Percentiles rank a stretch among this genome's conserved stretches.
Evolutionary conservation across 1,140 invertebrate genomes (phyloP).

Genomic region (Leptinotarsa undecemlineata): DNA sequence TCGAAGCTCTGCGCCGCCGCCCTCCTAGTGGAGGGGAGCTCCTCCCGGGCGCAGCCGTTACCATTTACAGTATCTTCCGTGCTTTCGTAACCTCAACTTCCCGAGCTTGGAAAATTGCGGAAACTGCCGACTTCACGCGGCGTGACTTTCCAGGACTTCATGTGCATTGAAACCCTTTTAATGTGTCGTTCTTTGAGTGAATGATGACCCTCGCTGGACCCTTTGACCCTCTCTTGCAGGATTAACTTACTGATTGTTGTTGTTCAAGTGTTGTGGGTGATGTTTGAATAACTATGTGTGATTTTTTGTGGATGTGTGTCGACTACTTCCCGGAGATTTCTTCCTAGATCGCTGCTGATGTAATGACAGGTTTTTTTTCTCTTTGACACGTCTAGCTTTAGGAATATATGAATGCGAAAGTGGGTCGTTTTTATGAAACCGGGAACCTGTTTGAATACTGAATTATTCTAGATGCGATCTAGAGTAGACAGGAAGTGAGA

Average conservation of each 20-base stretch:
- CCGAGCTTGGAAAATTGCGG: conserved; percentile 7
- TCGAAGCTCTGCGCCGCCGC: conserved; percentile 30
- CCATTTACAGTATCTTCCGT: conserved; percentile 40
- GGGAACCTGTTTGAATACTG: not conserved
- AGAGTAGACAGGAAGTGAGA: not conserved
- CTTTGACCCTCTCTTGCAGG: not conserved
- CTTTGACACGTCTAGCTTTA: not conserved
- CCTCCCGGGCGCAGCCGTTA: conserved; percentile 48
- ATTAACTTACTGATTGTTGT: not conserved
- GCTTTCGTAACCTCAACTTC: conserved; percentile 35
- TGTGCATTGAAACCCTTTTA: not conserved
- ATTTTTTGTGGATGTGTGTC: not conserved
- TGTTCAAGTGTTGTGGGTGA: conserved; percentile 2
- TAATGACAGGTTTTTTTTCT: not conserved
- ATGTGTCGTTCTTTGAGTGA: not conserved
- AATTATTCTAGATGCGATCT: not conserved
- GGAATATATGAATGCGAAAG: not conserved
- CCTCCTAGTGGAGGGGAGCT: conserved; percentile 38
- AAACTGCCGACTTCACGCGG: conserved; percentile 17
- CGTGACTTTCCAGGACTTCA: conserved; percentile 2
- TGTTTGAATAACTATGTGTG: not conserved
- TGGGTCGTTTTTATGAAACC: not conserved
- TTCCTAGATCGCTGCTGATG: not conserved
- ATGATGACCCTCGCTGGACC: not conserved
- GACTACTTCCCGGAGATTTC: not conserved